Percentiles rank a stretch among this genome's conserved stretches.
Evolutionary conservation across 1,140 invertebrate genomes (phyloP).

Genomic region (Radopholus similis): DNA sequence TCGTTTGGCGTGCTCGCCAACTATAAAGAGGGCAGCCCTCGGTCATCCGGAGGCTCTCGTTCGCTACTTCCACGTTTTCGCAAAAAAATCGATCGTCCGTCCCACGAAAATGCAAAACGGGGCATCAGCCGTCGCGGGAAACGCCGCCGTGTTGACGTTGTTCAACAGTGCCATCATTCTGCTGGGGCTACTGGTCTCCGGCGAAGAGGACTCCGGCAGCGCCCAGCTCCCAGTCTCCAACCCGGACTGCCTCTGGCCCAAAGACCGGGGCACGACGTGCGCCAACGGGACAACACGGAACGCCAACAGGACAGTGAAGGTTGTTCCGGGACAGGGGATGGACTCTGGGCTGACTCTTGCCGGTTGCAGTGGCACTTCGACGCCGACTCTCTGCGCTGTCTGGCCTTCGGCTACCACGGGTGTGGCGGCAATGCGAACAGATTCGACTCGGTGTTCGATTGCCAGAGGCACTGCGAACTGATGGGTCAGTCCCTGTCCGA

Average conservation of each 20-base stretch:
- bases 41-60: no score
- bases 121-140: no score
- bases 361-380: conserved; percentile 28
- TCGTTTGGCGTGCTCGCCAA: no score
- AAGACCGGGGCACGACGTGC: conserved; percentile 4
- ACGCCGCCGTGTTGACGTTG: no score
- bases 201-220: no score
- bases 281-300: background rate
- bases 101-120: no score
- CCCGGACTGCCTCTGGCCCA: background rate
- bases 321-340: background rate
- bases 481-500: background rate
- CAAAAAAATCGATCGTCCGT: no score
- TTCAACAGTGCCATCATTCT: no score
- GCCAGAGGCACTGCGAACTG: conserved; percentile 17
- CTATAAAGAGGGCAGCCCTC: no score
- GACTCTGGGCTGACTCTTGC: background rate
- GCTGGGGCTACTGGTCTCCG: no score
- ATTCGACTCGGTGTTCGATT: conserved; percentile 17
- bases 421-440: conserved; percentile 34
- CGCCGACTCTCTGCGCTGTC: conserved; percentile 7
- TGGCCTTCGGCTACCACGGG: conserved; percentile 28
- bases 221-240: no score
- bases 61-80: no score
- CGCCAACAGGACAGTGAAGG: background rate